phyloP scores from a whole-genome alignment of 2,797 vertebrate genomes.

The Acrossocheilus wenchowensis region DNA sequence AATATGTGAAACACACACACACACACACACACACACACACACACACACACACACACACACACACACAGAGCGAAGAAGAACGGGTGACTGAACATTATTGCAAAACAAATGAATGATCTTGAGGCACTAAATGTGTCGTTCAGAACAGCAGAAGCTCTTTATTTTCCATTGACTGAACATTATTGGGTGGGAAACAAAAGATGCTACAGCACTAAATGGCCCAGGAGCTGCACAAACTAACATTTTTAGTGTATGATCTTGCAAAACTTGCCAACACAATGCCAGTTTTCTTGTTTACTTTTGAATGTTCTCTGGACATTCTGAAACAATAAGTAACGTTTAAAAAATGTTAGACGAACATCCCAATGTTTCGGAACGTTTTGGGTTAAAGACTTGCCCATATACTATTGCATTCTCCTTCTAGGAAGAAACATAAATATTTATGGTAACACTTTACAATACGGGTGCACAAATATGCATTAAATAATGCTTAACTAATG shows the following conservation, averaged over 20 bases:
- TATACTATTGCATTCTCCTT: too few species aligned
- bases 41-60: slow-evolving; percentile 18
- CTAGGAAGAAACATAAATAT: too few species aligned
- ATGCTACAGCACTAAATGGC: too few species aligned
- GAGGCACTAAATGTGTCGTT: slow-evolving; percentile 17
- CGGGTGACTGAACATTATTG: slow-evolving; percentile 26
- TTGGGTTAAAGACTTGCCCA: neutral
- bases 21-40: slow-evolving; percentile 5
- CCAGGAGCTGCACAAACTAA: neutral
- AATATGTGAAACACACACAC: slow-evolving; percentile 1
- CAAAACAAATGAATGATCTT: slow-evolving; percentile 39
- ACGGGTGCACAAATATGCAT: too few species aligned
- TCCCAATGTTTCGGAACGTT: neutral
- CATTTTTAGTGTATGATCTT: neutral
- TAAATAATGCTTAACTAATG: too few species aligned
- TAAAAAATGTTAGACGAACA: neutral
- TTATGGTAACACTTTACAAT: too few species aligned
- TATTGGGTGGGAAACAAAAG: neutral
- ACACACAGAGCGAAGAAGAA: neutral
- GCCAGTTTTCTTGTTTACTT: neutral
- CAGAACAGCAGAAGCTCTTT: slow-evolving; percentile 17
- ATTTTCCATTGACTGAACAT: slow-evolving; percentile 10
- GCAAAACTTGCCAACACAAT: too few species aligned
- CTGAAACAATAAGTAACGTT: neutral
- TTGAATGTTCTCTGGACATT: neutral